Evolutionary conservation across 2,797 vertebrate genomes (phyloP).

Genomic region (Knipowitschia caucasica): DNA sequence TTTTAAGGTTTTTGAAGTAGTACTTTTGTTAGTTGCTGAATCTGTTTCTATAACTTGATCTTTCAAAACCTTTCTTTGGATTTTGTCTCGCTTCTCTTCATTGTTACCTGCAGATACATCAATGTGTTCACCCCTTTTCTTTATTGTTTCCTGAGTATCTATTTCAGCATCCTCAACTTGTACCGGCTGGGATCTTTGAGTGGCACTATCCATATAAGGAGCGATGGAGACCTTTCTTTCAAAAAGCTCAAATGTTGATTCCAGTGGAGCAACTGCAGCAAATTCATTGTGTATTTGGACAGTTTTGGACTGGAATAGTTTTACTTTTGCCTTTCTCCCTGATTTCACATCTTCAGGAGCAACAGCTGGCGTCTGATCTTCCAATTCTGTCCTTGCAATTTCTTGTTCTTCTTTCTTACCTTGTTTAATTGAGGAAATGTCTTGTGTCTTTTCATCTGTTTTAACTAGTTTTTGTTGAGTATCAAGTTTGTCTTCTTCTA

Average conservation of each 20-base stretch:
- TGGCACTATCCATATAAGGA: slow-evolving; percentile 29
- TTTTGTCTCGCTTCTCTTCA: neutral
- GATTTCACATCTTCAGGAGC: neutral
- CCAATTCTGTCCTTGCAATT: neutral
- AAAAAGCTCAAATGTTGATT: slow-evolving; percentile 12
- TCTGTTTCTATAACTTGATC: neutral
- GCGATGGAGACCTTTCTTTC: slow-evolving; percentile 12
- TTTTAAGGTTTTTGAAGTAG: too few species aligned
- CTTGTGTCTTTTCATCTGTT: neutral
- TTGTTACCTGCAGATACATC: neutral
- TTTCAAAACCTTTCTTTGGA: neutral
- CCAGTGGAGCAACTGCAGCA: neutral
- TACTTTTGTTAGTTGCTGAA: too few species aligned
- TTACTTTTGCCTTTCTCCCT: neutral
- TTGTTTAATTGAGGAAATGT: neutral
- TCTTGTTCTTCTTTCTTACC: neutral
- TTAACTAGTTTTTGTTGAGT: neutral
- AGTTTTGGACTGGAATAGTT: neutral
- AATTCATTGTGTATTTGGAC: neutral
- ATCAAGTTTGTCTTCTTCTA: neutral
- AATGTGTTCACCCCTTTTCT: neutral
- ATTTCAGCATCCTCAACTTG: neutral
- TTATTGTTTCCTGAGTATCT: neutral
- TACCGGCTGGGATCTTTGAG: neutral
- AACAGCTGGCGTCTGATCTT: neutral